Evolutionary conservation across 1,140 invertebrate genomes (phyloP), one percentile per base, ranked within the genome.

Genomic region (Cecropterus lyciades): DNA sequence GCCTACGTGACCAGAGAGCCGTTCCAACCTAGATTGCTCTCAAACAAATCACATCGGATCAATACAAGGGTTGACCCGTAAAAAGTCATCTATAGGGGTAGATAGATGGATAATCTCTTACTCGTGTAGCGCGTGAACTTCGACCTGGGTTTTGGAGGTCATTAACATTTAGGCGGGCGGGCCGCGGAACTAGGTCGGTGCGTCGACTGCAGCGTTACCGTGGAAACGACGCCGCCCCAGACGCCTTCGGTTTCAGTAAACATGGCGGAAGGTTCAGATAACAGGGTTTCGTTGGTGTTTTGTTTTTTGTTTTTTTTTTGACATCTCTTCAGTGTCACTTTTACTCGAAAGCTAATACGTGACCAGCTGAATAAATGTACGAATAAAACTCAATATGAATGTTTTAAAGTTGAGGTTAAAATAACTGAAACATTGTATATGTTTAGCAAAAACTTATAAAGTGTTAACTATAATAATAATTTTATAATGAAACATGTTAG

Each of bases 61-160:
- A 89, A 91, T 91, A 91, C 79, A 73, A 69, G 64, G 75, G 77
- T 70, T 86, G 84, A 86, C 87, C 89, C 81, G 80, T 81, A 77
- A 82, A 81, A 74, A 80, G 74, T 68, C 67, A 69, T 77, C 69
- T 86, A 82, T 80, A 78, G 77, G 81, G 78, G 77, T 87, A 84
- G 73, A 79, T 79, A 71, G 77, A 73, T 73, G 72, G 67, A 71
- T 74, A 77, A 83, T 87, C 80, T 80, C 71, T 85, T 86, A 77
- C 87, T 84, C 87, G 89, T 91, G 87, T 89, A 89, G 70, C 72
- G 74, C 79, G 82, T 91, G 87, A 91, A 91, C 89, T 91, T 91
- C 89, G 89, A 89, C 89, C 89, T 80, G 82, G 84, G 84, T 84
- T 91, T 91, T 91, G 85, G 89, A 91, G 89, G 89, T 91, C 89